Evolutionary conservation across 2,113 vertebrate genomes (phyloP).

Genomic region (Cisticola juncidis): DNA sequence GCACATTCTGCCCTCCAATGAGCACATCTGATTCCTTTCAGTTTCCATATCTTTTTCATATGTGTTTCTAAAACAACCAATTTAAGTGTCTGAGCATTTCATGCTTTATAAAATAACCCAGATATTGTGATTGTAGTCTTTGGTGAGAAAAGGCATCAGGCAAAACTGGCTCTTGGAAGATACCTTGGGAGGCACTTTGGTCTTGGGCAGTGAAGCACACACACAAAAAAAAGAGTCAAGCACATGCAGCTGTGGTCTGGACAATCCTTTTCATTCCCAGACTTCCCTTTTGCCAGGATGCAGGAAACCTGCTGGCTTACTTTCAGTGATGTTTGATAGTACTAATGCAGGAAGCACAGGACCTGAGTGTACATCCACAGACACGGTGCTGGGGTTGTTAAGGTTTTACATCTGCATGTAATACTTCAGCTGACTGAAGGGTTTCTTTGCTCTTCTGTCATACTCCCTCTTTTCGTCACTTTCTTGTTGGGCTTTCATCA

Average conservation of each 20-base stretch:
- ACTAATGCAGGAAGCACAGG: background rate
- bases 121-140: background rate
- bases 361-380: background rate
- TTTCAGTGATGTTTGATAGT: background rate
- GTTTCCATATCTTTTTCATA: background rate
- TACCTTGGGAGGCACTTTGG: background rate
- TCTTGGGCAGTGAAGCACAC: background rate
- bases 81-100: background rate
- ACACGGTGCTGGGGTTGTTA: background rate
- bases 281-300: background rate
- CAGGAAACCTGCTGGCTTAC: background rate
- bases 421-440: background rate
- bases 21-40: background rate
- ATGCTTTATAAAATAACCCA: background rate
- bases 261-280: background rate
- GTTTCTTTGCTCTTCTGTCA: background rate
- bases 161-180: background rate
- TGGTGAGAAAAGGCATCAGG: background rate
- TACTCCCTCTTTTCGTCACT: background rate
- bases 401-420: background rate
- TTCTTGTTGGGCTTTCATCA: background rate
- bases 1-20: background rate
- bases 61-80: background rate
- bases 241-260: background rate
- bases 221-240: background rate